Evolutionary conservation across 2,888 invertebrate genomes (phyloP).

Genomic region (Bibio marci): DNA sequence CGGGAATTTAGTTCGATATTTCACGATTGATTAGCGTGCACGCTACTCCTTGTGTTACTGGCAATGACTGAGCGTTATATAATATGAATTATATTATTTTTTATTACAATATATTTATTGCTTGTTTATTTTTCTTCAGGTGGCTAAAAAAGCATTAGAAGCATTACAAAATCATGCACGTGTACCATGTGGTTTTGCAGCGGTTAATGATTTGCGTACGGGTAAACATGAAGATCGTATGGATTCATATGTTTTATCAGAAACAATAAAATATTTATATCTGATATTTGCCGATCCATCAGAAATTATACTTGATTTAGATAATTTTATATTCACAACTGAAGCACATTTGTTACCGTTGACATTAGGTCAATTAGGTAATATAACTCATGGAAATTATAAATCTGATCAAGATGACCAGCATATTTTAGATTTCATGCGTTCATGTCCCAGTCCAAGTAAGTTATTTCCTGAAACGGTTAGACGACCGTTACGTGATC

Average conservation of each 20-base stretch:
- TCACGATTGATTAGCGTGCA: too few species aligned
- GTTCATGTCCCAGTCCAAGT: slow-evolving; percentile 73
- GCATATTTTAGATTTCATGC: slow-evolving; percentile 31
- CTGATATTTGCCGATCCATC: slow-evolving; percentile 79
- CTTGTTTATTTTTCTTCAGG: slow-evolving; percentile 14
- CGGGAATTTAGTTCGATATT: too few species aligned
- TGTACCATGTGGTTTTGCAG: slow-evolving; percentile 94
- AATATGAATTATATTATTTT: background rate
- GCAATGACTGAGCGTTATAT: background rate
- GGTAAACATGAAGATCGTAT: slow-evolving; percentile 86
- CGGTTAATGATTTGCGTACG: slow-evolving; percentile 88
- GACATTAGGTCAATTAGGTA: slow-evolving; percentile 49
- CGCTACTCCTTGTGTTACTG: background rate
- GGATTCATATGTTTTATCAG: slow-evolving; percentile 96
- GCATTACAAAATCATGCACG: slow-evolving; percentile 73
- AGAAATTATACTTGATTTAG: slow-evolving; percentile 65
- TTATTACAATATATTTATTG: too few species aligned
- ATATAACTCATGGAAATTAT: slow-evolving; percentile 31
- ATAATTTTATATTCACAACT: slow-evolving; percentile 78
- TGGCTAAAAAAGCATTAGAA: slow-evolving; percentile 74
- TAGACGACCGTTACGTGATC: slow-evolving; percentile 64
- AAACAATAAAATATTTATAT: slow-evolving; percentile 95
- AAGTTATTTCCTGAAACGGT: slow-evolving; percentile 71
- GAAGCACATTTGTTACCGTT: slow-evolving; percentile 93
- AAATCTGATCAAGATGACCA: slow-evolving; percentile 35